Conservation (phyloP, 2,113 vertebrate species). For the Oxygymnocypris stewartii region DNA sequence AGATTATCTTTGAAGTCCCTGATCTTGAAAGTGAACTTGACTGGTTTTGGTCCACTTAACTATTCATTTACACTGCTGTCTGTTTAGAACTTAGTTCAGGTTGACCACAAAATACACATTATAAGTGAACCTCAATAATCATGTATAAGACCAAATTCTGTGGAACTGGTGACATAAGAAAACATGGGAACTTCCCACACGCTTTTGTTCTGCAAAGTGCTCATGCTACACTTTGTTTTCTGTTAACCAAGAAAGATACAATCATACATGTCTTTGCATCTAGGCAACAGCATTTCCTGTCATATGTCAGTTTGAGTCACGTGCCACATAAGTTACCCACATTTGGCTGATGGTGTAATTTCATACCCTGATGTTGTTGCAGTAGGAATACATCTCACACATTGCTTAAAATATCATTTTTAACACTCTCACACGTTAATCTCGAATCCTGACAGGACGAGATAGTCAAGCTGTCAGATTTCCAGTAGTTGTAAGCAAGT, state of each 20-base stretch:
- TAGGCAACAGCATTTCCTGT: neutral
- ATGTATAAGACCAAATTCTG: neutral
- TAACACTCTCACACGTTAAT: neutral
- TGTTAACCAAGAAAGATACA: neutral
- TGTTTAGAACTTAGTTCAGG: neutral
- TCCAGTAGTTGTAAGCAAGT: slow-evolving; percentile 1
- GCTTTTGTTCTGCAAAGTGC: neutral
- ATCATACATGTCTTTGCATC: neutral
- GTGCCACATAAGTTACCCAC: neutral
- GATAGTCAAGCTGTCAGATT: slow-evolving; percentile 22
- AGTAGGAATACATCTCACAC: neutral
- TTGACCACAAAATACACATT: neutral
- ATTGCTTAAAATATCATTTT: neutral
- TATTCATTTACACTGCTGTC: neutral
- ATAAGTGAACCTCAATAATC: neutral
- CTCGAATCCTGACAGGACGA: neutral
- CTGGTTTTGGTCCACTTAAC: neutral
- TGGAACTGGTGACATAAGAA: neutral
- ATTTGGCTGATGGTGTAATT: neutral
- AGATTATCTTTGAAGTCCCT: neutral
- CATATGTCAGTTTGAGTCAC: neutral
- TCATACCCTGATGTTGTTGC: neutral
- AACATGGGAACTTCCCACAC: neutral
- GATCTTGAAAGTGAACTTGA: neutral
- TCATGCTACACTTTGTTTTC: neutral